phyloP scores from a whole-genome alignment of 2,888 invertebrate species.

The Pyrrhosoma nymphula region DNA sequence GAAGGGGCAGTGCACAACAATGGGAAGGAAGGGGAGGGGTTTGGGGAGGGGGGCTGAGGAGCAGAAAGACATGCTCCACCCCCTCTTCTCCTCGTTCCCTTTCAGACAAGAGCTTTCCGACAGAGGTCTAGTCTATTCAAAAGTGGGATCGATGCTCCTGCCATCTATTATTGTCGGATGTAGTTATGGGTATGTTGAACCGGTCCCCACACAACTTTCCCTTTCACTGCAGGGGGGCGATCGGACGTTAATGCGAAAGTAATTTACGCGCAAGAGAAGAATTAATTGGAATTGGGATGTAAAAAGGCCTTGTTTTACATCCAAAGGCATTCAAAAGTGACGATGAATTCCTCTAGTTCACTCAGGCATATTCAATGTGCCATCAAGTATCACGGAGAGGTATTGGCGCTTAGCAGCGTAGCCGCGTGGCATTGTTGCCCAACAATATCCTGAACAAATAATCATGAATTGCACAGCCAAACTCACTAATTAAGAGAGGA shows the following conservation, averaged over 20 bases:
- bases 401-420: no score
- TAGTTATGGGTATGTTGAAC: slow-evolving; percentile 1
- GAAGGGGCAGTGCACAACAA: neutral
- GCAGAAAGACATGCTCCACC: no score
- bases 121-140: neutral
- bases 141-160: neutral
- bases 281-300: neutral
- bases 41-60: neutral
- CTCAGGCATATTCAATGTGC: no score
- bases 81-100: neutral
- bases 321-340: neutral
- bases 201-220: neutral
- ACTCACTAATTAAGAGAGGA: no score
- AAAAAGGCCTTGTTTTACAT: neutral
- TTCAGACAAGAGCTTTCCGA: neutral
- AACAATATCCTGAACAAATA: no score
- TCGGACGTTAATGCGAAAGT: neutral
- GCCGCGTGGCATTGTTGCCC: no score
- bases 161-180: neutral
- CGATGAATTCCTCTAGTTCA: neutral
- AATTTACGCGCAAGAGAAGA: neutral
- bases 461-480: no score
- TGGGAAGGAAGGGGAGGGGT: neutral
- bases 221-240: neutral
- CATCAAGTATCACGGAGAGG: no score